Evolutionary conservation across 2,888 invertebrate species (phyloP).

Genomic region (Cryptocephalus primarius): DNA sequence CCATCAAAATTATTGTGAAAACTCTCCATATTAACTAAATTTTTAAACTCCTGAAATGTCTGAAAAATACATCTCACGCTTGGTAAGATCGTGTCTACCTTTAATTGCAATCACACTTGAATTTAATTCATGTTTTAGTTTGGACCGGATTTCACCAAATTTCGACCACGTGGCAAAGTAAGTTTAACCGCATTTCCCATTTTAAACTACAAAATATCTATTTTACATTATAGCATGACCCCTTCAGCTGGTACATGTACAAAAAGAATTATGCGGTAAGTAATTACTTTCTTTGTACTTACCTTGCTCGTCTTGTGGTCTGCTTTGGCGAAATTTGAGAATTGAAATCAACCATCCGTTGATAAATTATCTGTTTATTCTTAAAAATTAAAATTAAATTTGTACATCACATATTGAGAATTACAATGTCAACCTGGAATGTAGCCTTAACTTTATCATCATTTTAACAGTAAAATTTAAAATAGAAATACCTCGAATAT

Average conservation of each 20-base stretch:
- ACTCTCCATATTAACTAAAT: too few species aligned
- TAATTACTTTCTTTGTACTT: neutral
- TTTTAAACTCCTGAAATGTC: too few species aligned
- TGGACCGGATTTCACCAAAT: too few species aligned
- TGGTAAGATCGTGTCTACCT: too few species aligned
- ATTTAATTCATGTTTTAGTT: too few species aligned
- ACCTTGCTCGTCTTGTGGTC: neutral
- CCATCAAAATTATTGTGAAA: too few species aligned
- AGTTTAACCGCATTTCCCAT: too few species aligned
- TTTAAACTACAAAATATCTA: neutral
- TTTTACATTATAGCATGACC: neutral
- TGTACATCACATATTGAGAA: conserved; percentile 24
- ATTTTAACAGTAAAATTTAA: conserved; percentile 15
- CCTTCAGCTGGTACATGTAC: neutral
- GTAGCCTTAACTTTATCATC: conserved; percentile 10
- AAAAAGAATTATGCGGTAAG: neutral
- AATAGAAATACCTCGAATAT: conserved; percentile 16
- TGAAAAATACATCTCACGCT: too few species aligned
- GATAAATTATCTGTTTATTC: neutral
- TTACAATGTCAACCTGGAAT: conserved; percentile 20
- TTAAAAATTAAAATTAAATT: conserved; percentile 20
- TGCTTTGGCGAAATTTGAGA: neutral
- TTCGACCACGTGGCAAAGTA: too few species aligned
- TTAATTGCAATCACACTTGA: too few species aligned
- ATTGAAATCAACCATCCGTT: neutral